Base-by-base conservation (phyloP, 2,888 invertebrate genomes). In the Catotricha subobsoleta region DNA sequence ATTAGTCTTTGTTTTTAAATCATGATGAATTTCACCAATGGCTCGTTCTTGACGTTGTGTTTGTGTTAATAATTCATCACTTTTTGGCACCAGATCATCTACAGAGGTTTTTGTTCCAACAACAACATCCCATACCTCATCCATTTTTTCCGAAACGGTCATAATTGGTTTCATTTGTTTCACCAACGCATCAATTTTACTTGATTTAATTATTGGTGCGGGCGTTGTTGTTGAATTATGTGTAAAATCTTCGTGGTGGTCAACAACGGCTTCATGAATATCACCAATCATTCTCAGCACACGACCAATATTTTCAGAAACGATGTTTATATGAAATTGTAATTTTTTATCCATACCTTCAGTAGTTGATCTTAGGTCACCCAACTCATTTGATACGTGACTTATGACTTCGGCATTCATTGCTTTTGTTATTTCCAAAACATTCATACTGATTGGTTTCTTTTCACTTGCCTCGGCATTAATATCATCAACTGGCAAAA, bases 41-140 rank as follows among this genome's bases (percentile, higher is more conserved):
- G 86, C 86, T 6, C 87, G 68, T 54, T 87, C 86, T 54, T 87
- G 87, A 2, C 87, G 65, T 52, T 86, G 84, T 0, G 83, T 86
- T 59, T 87, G 86, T 1, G 82, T 81, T 12, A 88, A 63, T 5
- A 87, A 63, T 51, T 84, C 83, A 55, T 87, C 84, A 0, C 86
- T 86, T 61, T 87, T 87, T 2, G 87, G 86, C 29, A 87, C 72
- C 40, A 87, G 66, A 57, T 83, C 78, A 57, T 87, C 86, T 1
- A 87, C 83, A 0, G 84, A 82, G 52, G 80, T 83, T 56, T 87
- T 87, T 3, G 86, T 86, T 12, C 86, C 86, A 1, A 86, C 83
- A 10, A 87, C 83, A 4, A 86, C 83, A 55, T 83, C 80, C 86
- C 86, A 87, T 3, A 87, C 84, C 60, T 87, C 82, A 51, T 87